phyloP scores from a whole-genome alignment of 2,888 invertebrate species.

The Opisthograptis luteolata region DNA sequence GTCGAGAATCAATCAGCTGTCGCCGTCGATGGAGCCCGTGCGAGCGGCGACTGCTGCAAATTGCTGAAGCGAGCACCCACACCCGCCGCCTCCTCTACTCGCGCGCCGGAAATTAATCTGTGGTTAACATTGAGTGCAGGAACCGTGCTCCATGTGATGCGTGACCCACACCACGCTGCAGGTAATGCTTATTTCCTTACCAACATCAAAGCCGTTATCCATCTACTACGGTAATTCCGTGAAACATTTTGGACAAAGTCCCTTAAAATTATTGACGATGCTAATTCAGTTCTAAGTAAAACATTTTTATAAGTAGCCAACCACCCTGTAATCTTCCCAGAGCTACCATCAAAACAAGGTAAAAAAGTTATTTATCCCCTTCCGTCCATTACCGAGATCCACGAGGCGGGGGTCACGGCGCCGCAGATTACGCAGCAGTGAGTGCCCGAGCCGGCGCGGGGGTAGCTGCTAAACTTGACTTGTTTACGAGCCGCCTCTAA shows the following conservation, averaged over 20 bases:
- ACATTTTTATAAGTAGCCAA: conserved; percentile 23
- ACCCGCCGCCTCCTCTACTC: background rate
- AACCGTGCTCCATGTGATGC: background rate
- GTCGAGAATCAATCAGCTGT: conserved; percentile 29
- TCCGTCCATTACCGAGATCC: conserved; percentile 22
- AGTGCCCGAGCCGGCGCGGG: background rate
- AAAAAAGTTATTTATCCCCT: conserved; percentile 33
- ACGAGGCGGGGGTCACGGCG: conserved; percentile 4
- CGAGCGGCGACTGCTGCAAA: conserved; percentile 7
- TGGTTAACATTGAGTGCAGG: conserved; percentile 4
- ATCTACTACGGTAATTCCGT: background rate
- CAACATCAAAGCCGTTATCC: too few relatives aligned
- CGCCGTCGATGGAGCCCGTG: conserved; percentile 12
- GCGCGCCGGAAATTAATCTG: conserved; percentile 14
- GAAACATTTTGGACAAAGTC: background rate
- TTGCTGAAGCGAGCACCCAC: background rate
- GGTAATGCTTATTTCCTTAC: background rate
- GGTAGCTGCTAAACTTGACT: conserved; percentile 35
- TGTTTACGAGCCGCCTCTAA: conserved; percentile 41
- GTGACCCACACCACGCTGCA: background rate
- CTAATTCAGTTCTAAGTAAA: conserved; percentile 14
- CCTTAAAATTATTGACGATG: conserved; percentile 3
- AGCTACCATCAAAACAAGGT: conserved; percentile 31
- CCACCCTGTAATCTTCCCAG: conserved; percentile 22
- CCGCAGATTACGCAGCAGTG: conserved; percentile 8